Percentiles rank a stretch among this genome's conserved stretches.
Evolutionary conservation across 2,888 invertebrate genomes (phyloP).

Genomic region (Drosophila mulleri): DNA sequence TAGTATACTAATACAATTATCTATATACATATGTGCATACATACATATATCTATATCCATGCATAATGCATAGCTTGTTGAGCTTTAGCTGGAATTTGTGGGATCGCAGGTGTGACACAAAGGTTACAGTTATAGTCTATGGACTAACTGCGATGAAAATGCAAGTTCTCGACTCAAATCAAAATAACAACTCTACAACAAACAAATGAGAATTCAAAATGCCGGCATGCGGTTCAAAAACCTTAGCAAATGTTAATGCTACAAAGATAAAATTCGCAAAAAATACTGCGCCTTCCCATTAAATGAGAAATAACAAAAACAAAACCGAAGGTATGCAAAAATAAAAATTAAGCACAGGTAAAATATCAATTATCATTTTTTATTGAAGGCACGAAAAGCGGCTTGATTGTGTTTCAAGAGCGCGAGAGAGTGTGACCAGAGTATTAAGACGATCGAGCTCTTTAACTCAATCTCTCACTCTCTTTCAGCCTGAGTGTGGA

Average conservation of each 20-base stretch:
- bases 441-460: constrained; percentile 12
- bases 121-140: constrained; percentile 38
- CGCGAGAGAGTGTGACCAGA: constrained; percentile 41
- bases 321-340: constrained; percentile 29
- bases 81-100: constrained; percentile 55
- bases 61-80: constrained; percentile 55
- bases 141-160: constrained; percentile 40
- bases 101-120: constrained; percentile 16
- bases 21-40: neutral
- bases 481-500: constrained; percentile 31
- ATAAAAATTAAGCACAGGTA: constrained; percentile 44
- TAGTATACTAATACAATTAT: neutral
- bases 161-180: constrained; percentile 32
- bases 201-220: constrained; percentile 18
- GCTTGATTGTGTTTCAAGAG: constrained; percentile 32
- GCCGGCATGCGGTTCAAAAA: constrained; percentile 63
- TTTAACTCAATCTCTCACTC: constrained; percentile 6
- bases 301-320: constrained; percentile 5
- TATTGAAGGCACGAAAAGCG: constrained; percentile 60
- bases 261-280: constrained; percentile 40
- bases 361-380: constrained; percentile 68
- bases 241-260: constrained; percentile 54
- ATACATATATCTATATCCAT: constrained; percentile 6
- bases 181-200: constrained; percentile 10
- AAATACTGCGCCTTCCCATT: constrained; percentile 23